phyloP scores from a whole-genome alignment of 2,113 vertebrate genomes.

The Seriola aureovittata region DNA sequence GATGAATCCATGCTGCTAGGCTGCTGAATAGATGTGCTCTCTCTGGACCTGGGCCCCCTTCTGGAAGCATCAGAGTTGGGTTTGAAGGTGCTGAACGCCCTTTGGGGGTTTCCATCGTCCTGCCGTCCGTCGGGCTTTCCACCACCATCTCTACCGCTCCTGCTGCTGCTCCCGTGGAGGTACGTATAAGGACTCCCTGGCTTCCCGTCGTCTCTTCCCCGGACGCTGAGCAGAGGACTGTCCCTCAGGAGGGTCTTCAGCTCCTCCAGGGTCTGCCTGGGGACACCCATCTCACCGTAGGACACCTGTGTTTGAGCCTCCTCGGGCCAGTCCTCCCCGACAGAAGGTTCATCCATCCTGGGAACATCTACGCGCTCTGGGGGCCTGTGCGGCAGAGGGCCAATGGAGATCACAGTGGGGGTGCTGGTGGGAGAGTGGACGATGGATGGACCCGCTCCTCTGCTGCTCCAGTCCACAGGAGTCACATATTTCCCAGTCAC shows the following conservation, averaged over 20 bases:
- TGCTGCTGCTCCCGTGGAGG: slow-evolving; percentile 51
- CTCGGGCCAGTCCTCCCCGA: slow-evolving; percentile 29
- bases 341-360: neutral
- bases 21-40: slow-evolving; percentile 65
- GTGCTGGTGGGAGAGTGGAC: slow-evolving; percentile 56
- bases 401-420: slow-evolving; percentile 68
- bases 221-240: slow-evolving; percentile 65
- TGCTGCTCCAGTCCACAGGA: slow-evolving; percentile 77
- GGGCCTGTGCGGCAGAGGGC: slow-evolving; percentile 39
- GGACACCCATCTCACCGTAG: slow-evolving; percentile 59
- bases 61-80: slow-evolving; percentile 77
- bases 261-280: slow-evolving; percentile 85
- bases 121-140: slow-evolving; percentile 61
- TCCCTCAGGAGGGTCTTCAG: slow-evolving; percentile 85
- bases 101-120: slow-evolving; percentile 64
- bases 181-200: slow-evolving; percentile 49
- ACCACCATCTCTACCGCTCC: neutral
- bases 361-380: slow-evolving; percentile 47
- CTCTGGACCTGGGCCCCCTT: slow-evolving; percentile 63
- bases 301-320: slow-evolving; percentile 31
- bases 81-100: slow-evolving; percentile 81
- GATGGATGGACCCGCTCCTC: slow-evolving; percentile 73
- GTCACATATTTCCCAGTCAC: slow-evolving; percentile 68
- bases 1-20: slow-evolving; percentile 73
- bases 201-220: slow-evolving; percentile 57